phyloP scores from a whole-genome alignment of 1,140 invertebrate genomes.

The Temnothorax longispinosus region DNA sequence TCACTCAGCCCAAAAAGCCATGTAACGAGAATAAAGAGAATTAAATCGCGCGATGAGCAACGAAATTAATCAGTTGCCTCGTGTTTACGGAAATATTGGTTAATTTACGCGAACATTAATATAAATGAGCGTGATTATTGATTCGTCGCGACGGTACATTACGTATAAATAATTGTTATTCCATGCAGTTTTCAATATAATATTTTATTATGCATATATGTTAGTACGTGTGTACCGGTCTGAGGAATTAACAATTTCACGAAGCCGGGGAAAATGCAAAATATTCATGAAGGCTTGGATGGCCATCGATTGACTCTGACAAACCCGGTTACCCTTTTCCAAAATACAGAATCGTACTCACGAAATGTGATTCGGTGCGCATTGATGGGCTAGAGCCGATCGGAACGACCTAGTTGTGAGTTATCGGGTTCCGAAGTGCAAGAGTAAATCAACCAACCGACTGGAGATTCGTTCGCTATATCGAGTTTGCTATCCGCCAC shows the following conservation, averaged over 20 bases:
- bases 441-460: conserved; percentile 53
- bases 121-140: background rate
- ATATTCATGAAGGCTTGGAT: conserved; percentile 27
- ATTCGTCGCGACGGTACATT: background rate
- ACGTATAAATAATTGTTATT: conserved; percentile 8
- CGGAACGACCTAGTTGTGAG: conserved; percentile 56
- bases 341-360: conserved; percentile 34
- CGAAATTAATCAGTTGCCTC: background rate
- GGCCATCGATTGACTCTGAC: conserved; percentile 17
- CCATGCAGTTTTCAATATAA: background rate
- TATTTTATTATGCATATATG: background rate
- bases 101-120: background rate
- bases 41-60: background rate
- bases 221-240: too few species aligned
- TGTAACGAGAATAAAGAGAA: background rate
- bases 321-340: conserved; percentile 35
- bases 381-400: conserved; percentile 53
- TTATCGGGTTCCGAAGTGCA: conserved; percentile 54
- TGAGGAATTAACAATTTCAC: background rate
- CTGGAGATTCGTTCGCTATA: conserved; percentile 49
- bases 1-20: background rate
- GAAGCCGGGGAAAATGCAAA: conserved; percentile 1
- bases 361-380: conserved; percentile 49
- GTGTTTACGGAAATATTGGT: background rate
- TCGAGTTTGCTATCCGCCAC: conserved; percentile 53